phyloP scores from a whole-genome alignment of 1,140 invertebrate species.

The Brachionus plicatilis region DNA sequence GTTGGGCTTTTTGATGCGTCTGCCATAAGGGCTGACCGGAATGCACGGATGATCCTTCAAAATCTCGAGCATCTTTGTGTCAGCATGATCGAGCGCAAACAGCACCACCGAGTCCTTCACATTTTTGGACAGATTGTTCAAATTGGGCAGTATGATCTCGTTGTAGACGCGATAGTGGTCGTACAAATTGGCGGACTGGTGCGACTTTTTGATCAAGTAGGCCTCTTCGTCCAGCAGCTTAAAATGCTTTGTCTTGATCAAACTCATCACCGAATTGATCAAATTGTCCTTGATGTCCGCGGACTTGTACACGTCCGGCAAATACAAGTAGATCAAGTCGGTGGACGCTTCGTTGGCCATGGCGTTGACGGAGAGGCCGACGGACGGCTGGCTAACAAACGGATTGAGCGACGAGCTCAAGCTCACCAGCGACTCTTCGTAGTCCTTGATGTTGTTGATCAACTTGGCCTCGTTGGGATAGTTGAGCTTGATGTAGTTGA shows the following conservation, averaged over 20 bases:
- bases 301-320: slow-evolving; percentile 30
- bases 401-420: slow-evolving; percentile 25
- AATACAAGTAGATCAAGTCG: slow-evolving; percentile 10
- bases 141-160: slow-evolving; percentile 38
- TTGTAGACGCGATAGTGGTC: slow-evolving; percentile 40
- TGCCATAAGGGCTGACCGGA: slow-evolving; percentile 23
- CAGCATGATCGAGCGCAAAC: slow-evolving; percentile 38
- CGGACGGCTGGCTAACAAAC: not conserved
- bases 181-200: not conserved
- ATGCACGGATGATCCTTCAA: slow-evolving; percentile 37
- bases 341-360: not conserved
- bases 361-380: not conserved
- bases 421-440: slow-evolving; percentile 26
- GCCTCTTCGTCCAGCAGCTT: slow-evolving; percentile 27
- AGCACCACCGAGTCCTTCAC: slow-evolving; percentile 39
- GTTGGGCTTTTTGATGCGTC: slow-evolving; percentile 12
- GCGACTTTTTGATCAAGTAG: slow-evolving; percentile 19
- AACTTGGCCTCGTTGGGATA: slow-evolving; percentile 9
- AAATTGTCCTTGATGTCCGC: slow-evolving; percentile 33
- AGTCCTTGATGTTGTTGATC: slow-evolving; percentile 19
- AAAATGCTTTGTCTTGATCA: slow-evolving; percentile 19
- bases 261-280: not conserved
- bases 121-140: slow-evolving; percentile 28
- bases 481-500: slow-evolving; percentile 25
- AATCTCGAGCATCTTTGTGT: slow-evolving; percentile 36